Conservation (phyloP, 2,888 invertebrate genomes). For the Lasius platythorax region DNA sequence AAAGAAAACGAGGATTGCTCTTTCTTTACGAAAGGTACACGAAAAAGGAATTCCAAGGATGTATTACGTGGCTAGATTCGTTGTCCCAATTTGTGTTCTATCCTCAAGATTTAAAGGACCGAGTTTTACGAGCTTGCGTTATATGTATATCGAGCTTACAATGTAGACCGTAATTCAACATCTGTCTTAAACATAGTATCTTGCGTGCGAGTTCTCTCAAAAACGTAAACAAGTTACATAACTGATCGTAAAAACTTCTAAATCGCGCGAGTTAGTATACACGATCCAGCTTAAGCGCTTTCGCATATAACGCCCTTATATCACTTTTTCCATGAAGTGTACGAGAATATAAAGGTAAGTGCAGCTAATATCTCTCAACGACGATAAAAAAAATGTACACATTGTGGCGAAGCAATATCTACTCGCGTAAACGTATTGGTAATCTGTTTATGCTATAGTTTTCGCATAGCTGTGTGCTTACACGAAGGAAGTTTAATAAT, state of each 20-base stretch:
- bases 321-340: slow-evolving; percentile 11
- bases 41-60: neutral
- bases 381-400: slow-evolving; percentile 16
- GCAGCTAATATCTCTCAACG: neutral
- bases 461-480: neutral
- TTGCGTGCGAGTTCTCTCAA: slow-evolving; percentile 36
- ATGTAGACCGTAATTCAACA: neutral
- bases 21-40: neutral
- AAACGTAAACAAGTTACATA: slow-evolving; percentile 54
- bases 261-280: slow-evolving; percentile 21
- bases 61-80: neutral
- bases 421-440: slow-evolving; percentile 8
- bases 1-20: slow-evolving; percentile 2
- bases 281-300: slow-evolving; percentile 18
- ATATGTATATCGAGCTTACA: neutral
- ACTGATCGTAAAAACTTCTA: slow-evolving; percentile 60
- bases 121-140: neutral
- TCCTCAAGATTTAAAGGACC: slow-evolving; percentile 10
- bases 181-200: slow-evolving; percentile 32
- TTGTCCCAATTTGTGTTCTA: neutral
- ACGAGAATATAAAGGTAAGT: slow-evolving; percentile 10
- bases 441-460: slow-evolving; percentile 26
- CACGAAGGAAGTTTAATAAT: slow-evolving; percentile 37
- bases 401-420: neutral
- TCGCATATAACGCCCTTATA: neutral